Conservation (phyloP, 2,888 invertebrate genomes). For the Drosophila macrothrix region DNA sequence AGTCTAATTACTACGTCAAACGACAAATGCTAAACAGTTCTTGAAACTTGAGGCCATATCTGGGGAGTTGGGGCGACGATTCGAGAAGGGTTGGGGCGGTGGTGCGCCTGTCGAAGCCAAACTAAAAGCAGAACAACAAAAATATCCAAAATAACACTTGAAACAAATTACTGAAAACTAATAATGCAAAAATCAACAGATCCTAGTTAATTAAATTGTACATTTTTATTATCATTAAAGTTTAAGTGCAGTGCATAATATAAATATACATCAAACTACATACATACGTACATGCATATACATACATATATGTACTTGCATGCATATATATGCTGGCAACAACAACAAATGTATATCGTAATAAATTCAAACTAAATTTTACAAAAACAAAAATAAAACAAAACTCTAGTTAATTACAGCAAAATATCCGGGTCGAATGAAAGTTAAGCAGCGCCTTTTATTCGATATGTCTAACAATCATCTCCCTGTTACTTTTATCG, state of each 20-base stretch:
- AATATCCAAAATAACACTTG: slow-evolving; percentile 24
- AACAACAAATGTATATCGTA: slow-evolving; percentile 69
- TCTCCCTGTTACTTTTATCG: no score
- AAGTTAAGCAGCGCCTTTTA: neutral
- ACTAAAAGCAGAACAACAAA: slow-evolving; percentile 23
- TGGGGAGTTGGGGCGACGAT: neutral
- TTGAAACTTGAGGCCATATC: slow-evolving; percentile 41
- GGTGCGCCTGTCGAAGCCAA: slow-evolving; percentile 33
- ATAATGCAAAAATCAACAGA: slow-evolving; percentile 55
- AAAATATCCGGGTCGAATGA: neutral
- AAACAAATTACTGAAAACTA: slow-evolving; percentile 35
- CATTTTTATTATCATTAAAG: slow-evolving; percentile 76
- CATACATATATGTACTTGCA: slow-evolving; percentile 15
- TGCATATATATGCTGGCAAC: slow-evolving; percentile 42
- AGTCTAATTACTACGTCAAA: slow-evolving; percentile 39
- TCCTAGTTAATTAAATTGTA: slow-evolving; percentile 81
- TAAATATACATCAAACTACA: slow-evolving; percentile 40
- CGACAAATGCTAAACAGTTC: slow-evolving; percentile 24
- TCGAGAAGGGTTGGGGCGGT: neutral
- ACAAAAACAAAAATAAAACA: slow-evolving; percentile 47
- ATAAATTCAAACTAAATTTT: slow-evolving; percentile 78
- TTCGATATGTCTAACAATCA: neutral
- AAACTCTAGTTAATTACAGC: neutral
- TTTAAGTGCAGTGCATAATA: slow-evolving; percentile 70
- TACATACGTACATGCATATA: slow-evolving; percentile 32